Base-by-base conservation (phyloP, 2,113 vertebrate genomes). In the Bucco capensis region DNA sequence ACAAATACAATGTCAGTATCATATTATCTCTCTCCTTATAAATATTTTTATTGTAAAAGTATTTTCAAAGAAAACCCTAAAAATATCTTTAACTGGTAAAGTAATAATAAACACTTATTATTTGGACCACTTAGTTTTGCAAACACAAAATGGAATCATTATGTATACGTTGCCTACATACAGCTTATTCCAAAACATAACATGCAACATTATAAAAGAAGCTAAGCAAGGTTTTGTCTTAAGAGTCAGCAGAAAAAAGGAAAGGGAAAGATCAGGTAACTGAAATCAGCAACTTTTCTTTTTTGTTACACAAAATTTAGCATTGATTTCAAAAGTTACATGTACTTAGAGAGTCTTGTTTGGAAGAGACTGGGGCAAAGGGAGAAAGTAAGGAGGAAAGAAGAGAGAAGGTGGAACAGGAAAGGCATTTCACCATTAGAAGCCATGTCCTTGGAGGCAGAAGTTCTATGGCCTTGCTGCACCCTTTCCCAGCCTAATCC, bases 361-460 rank as follows among this genome's bases (percentile, higher is more conserved):
- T 22, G 31, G 46, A 70, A 74, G 21, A 57, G 1, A 10, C 15
- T 4, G 3, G 2, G n/a, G 1, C 0, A 12, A 67, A 54, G 3
- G 24, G 24, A 71, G 42, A 37, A 66, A 78, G 31, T 22, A 4
- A 14, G 11, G 42, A 15, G 5, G 13, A 33, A 76, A 42, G 28
- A n/a, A 61, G 23, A 50, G 17, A 46, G 37, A 49, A 19, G 8
- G 9, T 49, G 19, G 18, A 15, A 10, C 47, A 64, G n/a, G 25
- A 74, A 50, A 91, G 46, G 24, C 53, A 61, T 49, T 64, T 82
- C 37, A 14, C 22, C 46, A 33, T 37, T 54, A 83, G 51, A 2
- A 83, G 25, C 19, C 8, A 10, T 1, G 6, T n/a, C 27, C 73
- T 46, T 0, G 0, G 75, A 73, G 37, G 37, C 46, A 65, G 44